Percentiles rank a stretch among this genome's conserved stretches.
These are phyloP conservation scores for Melipona quadrifasciata DNA, from an alignment of 1,140 invertebrate species.

Conservation along the genomic window DNA sequence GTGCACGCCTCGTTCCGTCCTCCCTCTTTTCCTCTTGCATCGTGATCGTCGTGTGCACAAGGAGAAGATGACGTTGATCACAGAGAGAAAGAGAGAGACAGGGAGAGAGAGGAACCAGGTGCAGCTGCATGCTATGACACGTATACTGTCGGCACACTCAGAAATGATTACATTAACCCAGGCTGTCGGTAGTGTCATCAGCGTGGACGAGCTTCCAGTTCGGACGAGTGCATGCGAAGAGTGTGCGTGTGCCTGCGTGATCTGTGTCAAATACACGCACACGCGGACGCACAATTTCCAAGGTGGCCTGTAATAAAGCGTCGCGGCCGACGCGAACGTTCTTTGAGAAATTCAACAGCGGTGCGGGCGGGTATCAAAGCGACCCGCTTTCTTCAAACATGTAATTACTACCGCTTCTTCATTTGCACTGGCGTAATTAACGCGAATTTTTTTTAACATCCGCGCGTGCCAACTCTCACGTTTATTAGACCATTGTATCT, in stretches of 20 bases:
- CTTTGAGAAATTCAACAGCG: constrained; percentile 41
- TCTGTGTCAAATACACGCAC: constrained; percentile 37
- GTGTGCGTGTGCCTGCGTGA: constrained; percentile 32
- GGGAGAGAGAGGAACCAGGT: constrained; percentile 17
- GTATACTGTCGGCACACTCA: constrained; percentile 52
- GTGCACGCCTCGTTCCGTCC: constrained; percentile 1
- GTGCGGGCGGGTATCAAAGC: constrained; percentile 20
- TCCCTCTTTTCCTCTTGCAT: neutral
- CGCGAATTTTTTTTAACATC: constrained; percentile 7
- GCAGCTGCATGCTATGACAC: constrained; percentile 53
- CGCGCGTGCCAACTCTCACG: too few relatives aligned
- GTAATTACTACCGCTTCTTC: constrained; percentile 27
- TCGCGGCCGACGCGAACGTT: neutral
- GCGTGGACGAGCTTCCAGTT: constrained; percentile 37
- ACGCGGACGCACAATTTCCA: constrained; percentile 18
- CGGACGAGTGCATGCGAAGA: constrained; percentile 26
- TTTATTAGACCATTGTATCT: neutral
- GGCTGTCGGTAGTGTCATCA: constrained; percentile 40
- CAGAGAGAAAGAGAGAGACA: neutral
- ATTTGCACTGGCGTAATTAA: constrained; percentile 29
- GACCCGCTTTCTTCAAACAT: constrained; percentile 12
- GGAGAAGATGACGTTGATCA: constrained; percentile 60
- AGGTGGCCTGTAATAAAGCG: constrained; percentile 23
- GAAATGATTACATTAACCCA: constrained; percentile 63
- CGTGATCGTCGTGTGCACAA: constrained; percentile 27